Percentiles rank a stretch among this genome's conserved stretches.
phyloP scores from a whole-genome alignment of 2,888 invertebrate genomes.

The Pelosia muscerda region DNA sequence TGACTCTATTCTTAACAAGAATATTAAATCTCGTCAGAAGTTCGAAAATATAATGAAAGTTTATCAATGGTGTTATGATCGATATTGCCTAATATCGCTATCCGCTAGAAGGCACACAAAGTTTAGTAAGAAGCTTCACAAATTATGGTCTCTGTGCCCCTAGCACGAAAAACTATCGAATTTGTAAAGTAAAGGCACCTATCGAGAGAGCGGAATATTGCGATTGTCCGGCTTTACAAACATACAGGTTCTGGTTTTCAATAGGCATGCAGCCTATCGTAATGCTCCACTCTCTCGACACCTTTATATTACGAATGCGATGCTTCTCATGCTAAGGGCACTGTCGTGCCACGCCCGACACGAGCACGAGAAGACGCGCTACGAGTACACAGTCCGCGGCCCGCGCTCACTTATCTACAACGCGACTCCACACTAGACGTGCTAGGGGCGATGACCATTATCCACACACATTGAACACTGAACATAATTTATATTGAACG shows the following conservation, averaged over 20 bases:
- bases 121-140: conserved; percentile 86
- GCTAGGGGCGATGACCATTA: conserved; percentile 44
- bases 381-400: neutral
- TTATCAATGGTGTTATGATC: conserved; percentile 74
- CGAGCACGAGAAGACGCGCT: too few relatives aligned
- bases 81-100: conserved; percentile 85
- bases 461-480: conserved; percentile 70
- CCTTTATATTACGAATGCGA: too few relatives aligned
- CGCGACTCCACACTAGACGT: conserved; percentile 42
- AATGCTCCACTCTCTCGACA: too few relatives aligned
- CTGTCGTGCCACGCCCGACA: too few relatives aligned
- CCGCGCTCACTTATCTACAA: conserved; percentile 25
- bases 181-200: too few relatives aligned
- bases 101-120: conserved; percentile 87
- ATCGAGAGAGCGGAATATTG: too few relatives aligned
- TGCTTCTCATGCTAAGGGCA: too few relatives aligned
- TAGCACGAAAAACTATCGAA: too few relatives aligned
- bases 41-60: conserved; percentile 66
- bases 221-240: too few relatives aligned
- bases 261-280: too few relatives aligned
- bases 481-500: conserved; percentile 77
- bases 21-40: conserved; percentile 59
- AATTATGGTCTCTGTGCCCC: conserved; percentile 64
- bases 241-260: too few relatives aligned
- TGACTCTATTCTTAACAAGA: conserved; percentile 62